phyloP scores from a whole-genome alignment of 2,797 vertebrate genomes.

The Amazona ochrocephala region DNA sequence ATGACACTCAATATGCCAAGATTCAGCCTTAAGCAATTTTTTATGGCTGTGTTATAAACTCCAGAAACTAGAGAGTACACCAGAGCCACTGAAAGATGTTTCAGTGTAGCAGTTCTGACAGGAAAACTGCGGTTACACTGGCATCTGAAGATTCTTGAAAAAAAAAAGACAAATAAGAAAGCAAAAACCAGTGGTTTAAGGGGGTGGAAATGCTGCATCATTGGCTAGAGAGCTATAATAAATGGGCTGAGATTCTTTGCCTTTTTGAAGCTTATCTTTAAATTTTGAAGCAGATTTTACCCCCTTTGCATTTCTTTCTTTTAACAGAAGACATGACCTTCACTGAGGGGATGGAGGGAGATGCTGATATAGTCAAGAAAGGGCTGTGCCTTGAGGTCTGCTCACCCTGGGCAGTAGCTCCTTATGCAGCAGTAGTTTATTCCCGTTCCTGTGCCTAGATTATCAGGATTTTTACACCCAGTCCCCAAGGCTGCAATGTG shows the following conservation, averaged over 20 bases:
- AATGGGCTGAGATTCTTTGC: constrained; percentile 43
- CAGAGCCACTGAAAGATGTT: constrained; percentile 62
- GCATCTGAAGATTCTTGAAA: constrained; percentile 56
- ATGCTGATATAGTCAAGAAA: background rate
- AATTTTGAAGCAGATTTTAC: background rate
- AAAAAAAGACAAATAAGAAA: constrained; percentile 47
- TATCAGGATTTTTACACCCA: background rate
- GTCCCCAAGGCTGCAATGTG: rapidly evolving
- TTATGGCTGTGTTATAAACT: constrained; percentile 74
- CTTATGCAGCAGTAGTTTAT: rapidly evolving
- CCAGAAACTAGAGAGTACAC: constrained; percentile 65
- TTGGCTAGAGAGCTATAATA: background rate
- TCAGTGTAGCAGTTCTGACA: constrained; percentile 48
- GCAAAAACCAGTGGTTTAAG: background rate
- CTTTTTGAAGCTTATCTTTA: constrained; percentile 44
- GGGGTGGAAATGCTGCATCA: constrained; percentile 26
- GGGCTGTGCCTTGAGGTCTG: background rate
- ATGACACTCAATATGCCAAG: constrained; percentile 77
- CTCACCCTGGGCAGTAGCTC: background rate
- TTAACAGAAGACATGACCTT: background rate
- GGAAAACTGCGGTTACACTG: constrained; percentile 25
- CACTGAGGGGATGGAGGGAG: background rate
- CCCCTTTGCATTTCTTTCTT: background rate
- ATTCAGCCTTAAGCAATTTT: constrained; percentile 77
- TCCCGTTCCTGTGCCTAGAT: background rate